These are phyloP conservation scores for Petrocephalus sullivani DNA, from an alignment of 2,797 vertebrate species.

Conservation along the genomic window DNA sequence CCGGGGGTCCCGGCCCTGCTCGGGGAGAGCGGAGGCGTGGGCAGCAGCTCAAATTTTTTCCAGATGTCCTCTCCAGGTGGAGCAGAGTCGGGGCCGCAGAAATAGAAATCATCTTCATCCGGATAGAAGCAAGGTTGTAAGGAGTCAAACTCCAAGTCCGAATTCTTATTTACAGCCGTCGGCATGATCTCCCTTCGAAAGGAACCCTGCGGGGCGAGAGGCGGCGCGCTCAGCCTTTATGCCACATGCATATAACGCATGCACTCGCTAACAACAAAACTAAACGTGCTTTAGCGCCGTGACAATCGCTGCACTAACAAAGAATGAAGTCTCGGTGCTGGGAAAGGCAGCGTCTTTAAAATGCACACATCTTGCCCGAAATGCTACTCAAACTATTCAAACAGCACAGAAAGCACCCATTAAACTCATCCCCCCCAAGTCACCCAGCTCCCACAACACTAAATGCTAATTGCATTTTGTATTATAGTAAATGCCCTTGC, in stretches of 20 bases:
- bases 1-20: conserved; percentile 82
- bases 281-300: not conserved
- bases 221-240: not conserved
- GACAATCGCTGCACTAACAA: not conserved
- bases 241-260: not conserved
- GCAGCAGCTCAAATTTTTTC: conserved; percentile 98
- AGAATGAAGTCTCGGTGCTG: not conserved
- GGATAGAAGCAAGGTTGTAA: conserved; percentile 96
- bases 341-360: not conserved
- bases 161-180: conserved; percentile 84
- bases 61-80: conserved; percentile 99
- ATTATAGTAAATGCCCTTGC: conserved; percentile 32
- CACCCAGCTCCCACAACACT: not conserved
- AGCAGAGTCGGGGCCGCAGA: conserved; percentile 88
- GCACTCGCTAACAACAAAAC: not conserved
- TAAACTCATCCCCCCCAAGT: not conserved
- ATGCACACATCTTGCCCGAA: not conserved
- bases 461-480: not conserved
- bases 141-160: conserved; percentile 94
- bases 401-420: not conserved
- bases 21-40: conserved; percentile 87
- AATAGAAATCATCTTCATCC: conserved; percentile 96
- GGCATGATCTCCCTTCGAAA: conserved; percentile 72
- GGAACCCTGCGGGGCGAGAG: not conserved
- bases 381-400: not conserved